Conservation (phyloP, 2,888 invertebrate species). For the Griposia aprilina region DNA sequence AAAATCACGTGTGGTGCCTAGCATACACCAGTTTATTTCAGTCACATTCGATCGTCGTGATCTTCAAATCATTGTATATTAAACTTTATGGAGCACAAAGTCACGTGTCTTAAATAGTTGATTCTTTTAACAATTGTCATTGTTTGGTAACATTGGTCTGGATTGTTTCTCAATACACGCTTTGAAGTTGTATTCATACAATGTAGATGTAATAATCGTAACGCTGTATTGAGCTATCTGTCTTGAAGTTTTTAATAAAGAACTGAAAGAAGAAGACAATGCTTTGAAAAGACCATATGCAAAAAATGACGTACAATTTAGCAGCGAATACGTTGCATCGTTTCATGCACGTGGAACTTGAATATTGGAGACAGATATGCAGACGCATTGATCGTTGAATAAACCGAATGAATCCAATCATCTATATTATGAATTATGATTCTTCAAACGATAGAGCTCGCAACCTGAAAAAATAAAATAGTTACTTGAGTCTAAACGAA, state of each 20-base stretch:
- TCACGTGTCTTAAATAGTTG: constrained; percentile 67
- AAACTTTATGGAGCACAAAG: constrained; percentile 60
- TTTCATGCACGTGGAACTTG: background rate
- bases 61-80: constrained; percentile 61
- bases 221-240: constrained; percentile 15
- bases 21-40: constrained; percentile 25
- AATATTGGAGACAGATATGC: background rate
- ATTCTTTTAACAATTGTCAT: constrained; percentile 73
- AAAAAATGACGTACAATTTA: background rate
- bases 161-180: constrained; percentile 68
- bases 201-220: constrained; percentile 16
- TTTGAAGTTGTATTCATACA: constrained; percentile 47
- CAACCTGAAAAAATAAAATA: background rate
- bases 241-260: background rate
- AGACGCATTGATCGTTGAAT: background rate
- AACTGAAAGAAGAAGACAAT: background rate
- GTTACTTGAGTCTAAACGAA: background rate
- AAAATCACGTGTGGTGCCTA: constrained; percentile 53
- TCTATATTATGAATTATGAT: background rate
- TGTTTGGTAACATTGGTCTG: constrained; percentile 70
- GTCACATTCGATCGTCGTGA: constrained; percentile 58
- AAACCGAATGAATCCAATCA: background rate
- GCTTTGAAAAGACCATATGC: background rate
- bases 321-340: background rate
- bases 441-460: background rate